Base-by-base conservation (phyloP, 1,140 invertebrate species). In the Pissodes strobi region DNA sequence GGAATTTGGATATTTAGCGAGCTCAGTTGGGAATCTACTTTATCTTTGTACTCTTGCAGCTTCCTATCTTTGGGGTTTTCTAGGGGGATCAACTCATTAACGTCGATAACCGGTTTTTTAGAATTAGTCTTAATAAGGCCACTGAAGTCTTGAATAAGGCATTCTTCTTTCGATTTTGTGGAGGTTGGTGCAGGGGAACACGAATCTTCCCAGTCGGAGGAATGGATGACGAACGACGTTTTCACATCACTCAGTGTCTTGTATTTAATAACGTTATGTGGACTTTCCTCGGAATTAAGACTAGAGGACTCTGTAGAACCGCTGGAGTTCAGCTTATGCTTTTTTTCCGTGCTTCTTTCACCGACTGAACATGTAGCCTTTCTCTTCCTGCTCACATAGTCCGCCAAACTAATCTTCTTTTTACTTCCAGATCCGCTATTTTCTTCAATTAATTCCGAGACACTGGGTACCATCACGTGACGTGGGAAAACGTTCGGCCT, bases 1-100 rank as follows among this genome's bases (percentile, higher is more conserved):
- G 72, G 69, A 6, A 74, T 72, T 57, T 74, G 66, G n/a, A 74
- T 65, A 15, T 69, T 72, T 17, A 74, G 60, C 8, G 70, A 68
- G 59, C 64, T 72, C 21, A 74, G 52, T 56, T 74, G 70, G 1
- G 65, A 71, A 27, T 74, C 69, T 1, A 74, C 70, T 39, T 61
- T 65, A 10, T 74, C 67, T 43, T 70, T 72, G 56, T 72, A 72
- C 27, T 69, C 69, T 45, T 73, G 68, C 17, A 73, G 45, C 18
- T 43, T 69, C 27, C 63, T 63, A 41, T 72, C 67, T 37, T 59
- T 60, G 18, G 46, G 41, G 17, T 18, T 22, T 17, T 64, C 38
- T 22, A 22, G 38, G 5, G 30, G 59, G 23, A 38, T 38, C 62
- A 67, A 27, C 53, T 51, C 58, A 15, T 69, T 70, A 4, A 69